Conservation (phyloP, 1,140 invertebrate species). For the Drosophila funebris region DNA sequence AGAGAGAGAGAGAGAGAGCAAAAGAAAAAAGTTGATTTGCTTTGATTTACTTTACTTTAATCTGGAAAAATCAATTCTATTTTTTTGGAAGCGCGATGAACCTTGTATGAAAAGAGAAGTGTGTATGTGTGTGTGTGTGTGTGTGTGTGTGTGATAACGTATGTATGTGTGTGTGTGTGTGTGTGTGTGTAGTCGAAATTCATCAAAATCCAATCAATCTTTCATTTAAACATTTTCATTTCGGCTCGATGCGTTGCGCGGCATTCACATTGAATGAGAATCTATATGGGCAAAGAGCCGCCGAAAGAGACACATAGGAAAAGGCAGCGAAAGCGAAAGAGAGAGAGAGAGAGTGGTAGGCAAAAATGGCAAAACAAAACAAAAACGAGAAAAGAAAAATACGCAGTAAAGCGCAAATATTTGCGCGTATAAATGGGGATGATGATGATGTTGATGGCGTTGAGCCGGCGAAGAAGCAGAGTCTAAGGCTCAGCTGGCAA, state of each 20-base stretch:
- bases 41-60: constrained; percentile 71
- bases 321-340: background rate
- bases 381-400: constrained; percentile 40
- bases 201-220: constrained; percentile 81
- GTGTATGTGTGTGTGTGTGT: constrained; percentile 6
- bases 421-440: constrained; percentile 79
- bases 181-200: constrained; percentile 68
- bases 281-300: constrained; percentile 47
- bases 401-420: constrained; percentile 77
- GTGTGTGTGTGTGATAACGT: constrained; percentile 17
- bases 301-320: background rate
- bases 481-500: too few species aligned
- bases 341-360: constrained; percentile 12
- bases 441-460: constrained; percentile 59
- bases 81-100: constrained; percentile 13
- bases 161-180: constrained; percentile 14
- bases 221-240: constrained; percentile 82
- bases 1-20: background rate
- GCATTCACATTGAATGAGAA: constrained; percentile 64
- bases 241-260: constrained; percentile 70
- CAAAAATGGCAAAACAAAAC: constrained; percentile 41
- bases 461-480: constrained; percentile 2
- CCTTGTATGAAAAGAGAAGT: constrained; percentile 19
- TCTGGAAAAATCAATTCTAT: constrained; percentile 54
- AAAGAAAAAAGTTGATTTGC: constrained; percentile 29